phyloP scores from a whole-genome alignment of 1,140 invertebrate species.

The Zaprionus vittiger region DNA sequence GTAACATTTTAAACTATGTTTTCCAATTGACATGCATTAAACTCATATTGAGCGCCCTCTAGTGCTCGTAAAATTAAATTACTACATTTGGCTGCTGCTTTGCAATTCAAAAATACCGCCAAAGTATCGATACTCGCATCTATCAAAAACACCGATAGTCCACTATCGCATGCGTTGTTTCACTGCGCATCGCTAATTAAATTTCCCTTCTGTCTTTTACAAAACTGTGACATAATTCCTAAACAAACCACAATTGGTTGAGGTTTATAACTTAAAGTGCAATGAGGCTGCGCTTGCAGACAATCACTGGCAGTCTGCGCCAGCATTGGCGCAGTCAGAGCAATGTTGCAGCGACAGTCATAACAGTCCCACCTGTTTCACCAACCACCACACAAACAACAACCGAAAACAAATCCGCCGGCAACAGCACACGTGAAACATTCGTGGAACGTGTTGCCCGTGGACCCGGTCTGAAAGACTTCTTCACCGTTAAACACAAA shows the following conservation, averaged over 20 bases:
- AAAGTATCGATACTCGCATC: background rate
- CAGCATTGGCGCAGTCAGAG: slow-evolving; percentile 38
- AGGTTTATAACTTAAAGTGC: background rate
- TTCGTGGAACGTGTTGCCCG: slow-evolving; percentile 66
- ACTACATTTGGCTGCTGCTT: no score
- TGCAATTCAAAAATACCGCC: background rate
- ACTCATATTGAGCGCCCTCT: background rate
- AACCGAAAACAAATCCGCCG: slow-evolving; percentile 4
- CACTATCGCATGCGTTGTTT: no score
- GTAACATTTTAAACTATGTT: background rate
- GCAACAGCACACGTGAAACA: slow-evolving; percentile 54
- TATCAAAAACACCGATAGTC: background rate
- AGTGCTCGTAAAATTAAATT: background rate
- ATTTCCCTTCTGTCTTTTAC: no score
- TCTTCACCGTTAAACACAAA: slow-evolving; percentile 69
- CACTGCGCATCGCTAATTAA: background rate
- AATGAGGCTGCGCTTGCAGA: slow-evolving; percentile 52
- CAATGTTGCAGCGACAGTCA: slow-evolving; percentile 11
- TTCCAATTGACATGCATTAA: no score
- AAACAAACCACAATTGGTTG: slow-evolving; percentile 27
- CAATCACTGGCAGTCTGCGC: slow-evolving; percentile 34
- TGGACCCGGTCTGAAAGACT: slow-evolving; percentile 81
- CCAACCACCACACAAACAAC: background rate
- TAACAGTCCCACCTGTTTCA: background rate
- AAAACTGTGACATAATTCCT: slow-evolving; percentile 62